Evolutionary conservation across 2,797 vertebrate genomes (phyloP).

Genomic region (Gymnothorax javanicus): DNA sequence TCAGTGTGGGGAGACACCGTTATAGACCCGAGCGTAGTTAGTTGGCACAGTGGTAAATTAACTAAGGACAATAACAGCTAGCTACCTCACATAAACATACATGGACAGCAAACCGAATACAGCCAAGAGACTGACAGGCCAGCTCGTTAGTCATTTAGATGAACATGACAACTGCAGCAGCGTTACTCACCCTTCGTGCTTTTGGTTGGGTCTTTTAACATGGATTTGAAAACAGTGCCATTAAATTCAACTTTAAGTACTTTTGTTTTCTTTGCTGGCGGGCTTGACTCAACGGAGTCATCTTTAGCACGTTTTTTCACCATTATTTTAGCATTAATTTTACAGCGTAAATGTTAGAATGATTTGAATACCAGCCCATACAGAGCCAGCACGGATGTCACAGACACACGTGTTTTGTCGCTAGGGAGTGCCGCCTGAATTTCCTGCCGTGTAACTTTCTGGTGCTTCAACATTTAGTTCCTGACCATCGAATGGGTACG

Average conservation of each 20-base stretch:
- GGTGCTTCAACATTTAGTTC: conserved; percentile 6
- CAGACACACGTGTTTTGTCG: conserved; percentile 25
- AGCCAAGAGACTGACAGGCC: neutral
- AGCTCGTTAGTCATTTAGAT: no score
- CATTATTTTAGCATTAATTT: conserved; percentile 51
- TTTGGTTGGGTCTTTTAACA: conserved; percentile 68
- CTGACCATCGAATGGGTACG: neutral
- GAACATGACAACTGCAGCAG: no score
- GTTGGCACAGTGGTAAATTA: neutral
- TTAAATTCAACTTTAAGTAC: conserved; percentile 67
- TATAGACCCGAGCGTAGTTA: neutral
- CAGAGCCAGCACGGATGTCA: neutral
- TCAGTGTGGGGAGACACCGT: neutral
- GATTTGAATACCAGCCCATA: neutral
- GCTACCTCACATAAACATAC: neutral
- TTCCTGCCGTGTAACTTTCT: conserved; percentile 6
- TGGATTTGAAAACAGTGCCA: conserved; percentile 72
- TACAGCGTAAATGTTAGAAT: neutral
- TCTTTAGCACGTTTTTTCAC: conserved; percentile 53
- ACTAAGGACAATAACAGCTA: neutral
- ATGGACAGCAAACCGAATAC: neutral
- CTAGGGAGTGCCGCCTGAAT: conserved; percentile 26
- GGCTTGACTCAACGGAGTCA: conserved; percentile 39
- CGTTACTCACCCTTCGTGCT: conserved; percentile 66
- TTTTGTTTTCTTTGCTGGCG: conserved; percentile 58